These are phyloP conservation scores for Malacoraja senta DNA, from an alignment of 2,797 vertebrate genomes.

Conservation along the genomic window DNA sequence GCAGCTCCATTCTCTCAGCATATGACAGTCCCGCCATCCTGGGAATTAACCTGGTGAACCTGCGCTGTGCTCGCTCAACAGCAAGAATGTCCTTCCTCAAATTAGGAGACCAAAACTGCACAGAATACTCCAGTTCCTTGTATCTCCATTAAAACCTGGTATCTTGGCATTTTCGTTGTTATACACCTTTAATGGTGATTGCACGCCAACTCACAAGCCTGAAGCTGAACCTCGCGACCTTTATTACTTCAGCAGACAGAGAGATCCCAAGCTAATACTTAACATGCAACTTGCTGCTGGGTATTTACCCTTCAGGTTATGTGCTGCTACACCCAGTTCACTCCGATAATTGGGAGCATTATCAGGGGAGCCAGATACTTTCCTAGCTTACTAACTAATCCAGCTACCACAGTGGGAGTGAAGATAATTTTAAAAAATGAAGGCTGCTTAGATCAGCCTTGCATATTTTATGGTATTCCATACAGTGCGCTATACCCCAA, in stretches of 20 bases:
- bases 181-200: not conserved
- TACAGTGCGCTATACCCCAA: not conserved
- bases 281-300: not conserved
- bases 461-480: not conserved
- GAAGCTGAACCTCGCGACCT: not conserved
- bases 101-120: too few relatives aligned
- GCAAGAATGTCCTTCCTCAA: too few relatives aligned
- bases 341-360: not conserved
- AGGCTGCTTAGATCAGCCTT: not conserved
- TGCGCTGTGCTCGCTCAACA: too few relatives aligned
- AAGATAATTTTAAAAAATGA: not conserved
- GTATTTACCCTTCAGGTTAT: not conserved
- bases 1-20: too few relatives aligned
- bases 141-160: too few relatives aligned
- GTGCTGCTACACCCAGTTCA: not conserved
- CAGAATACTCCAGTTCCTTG: too few relatives aligned
- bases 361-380: not conserved
- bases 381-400: not conserved
- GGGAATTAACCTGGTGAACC: too few relatives aligned
- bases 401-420: not conserved
- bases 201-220: not conserved
- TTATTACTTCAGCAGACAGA: not conserved
- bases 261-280: not conserved
- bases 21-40: too few relatives aligned
- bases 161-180: not conserved